Evolutionary conservation across 2,113 vertebrate species (phyloP), one percentile per base, ranked within the genome.

Genomic region (Lutjanus erythropterus): DNA sequence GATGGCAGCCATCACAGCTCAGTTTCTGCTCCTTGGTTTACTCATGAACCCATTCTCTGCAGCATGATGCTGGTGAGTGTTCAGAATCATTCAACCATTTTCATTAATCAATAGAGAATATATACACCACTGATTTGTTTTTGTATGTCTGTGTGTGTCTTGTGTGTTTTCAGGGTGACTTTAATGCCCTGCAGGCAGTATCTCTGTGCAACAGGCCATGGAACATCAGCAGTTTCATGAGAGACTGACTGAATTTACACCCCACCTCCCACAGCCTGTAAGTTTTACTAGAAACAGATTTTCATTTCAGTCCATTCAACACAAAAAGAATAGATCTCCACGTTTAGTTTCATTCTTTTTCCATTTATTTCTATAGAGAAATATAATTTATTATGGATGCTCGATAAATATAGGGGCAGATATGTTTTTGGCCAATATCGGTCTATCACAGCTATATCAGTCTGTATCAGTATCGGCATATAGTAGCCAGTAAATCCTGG

Each of bases 21-120:
- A 9, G 12, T 10, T 39, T 56, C 50, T 29, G 42, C 59, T 70
- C 53, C 65, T 9, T 68, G 62, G 72, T 58, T 81, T 56, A 42
- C 71, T 37, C 66, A 78, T 3, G 88, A 82, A 23, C 60, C 76
- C 44, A 29, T 72, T 69, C 67, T 78, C 35, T 89, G 72, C 72
- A 76, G 64, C 47, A 75, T 86, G 61, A 66, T 85, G 72, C 78
- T 68, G 39, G 92, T 92, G 58, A 87, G 90, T 88, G 44, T 19
- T 21, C 19, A 21, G 0, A 27, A 27, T 35, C 18, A 19, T 9
- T n/a, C 7, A 15, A 23, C 3, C 4, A 1, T 56, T 49, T 42
- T 46, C 14, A 11, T 61, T 18, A 9, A 37, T 12, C 49, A 11
- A 10, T 46, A 12, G 1, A 15, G 2, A 42, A 33, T 18, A 0